Percentiles rank a stretch among this genome's conserved stretches.
phyloP scores from a whole-genome alignment of 2,888 invertebrate species.

The Hartigia nigra region DNA sequence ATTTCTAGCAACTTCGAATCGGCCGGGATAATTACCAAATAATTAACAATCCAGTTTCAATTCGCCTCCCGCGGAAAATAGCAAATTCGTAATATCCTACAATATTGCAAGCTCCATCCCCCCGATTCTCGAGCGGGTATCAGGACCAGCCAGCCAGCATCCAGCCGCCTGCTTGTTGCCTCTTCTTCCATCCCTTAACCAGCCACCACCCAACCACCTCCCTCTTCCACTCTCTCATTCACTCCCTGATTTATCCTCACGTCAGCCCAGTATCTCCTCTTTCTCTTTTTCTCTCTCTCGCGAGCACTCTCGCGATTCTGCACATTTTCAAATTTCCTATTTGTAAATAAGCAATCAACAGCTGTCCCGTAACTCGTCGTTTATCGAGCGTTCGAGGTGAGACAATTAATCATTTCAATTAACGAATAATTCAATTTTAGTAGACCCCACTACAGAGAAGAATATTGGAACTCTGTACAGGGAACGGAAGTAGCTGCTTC shows the following conservation, averaged over 20 bases:
- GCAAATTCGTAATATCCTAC: constrained; percentile 67
- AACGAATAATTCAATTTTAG: constrained; percentile 63
- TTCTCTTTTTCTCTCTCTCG: constrained; percentile 19
- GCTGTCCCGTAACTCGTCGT: constrained; percentile 2
- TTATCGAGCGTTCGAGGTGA: constrained; percentile 48
- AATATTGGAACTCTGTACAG: constrained; percentile 58
- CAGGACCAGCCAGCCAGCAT: constrained; percentile 8
- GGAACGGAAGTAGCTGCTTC: constrained; percentile 47
- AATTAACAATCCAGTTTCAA: constrained; percentile 67
- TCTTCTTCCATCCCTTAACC: background rate
- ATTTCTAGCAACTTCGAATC: constrained; percentile 59
- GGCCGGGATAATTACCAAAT: constrained; percentile 62
- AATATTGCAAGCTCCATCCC: constrained; percentile 54
- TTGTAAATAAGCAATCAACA: constrained; percentile 66
- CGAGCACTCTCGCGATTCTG: constrained; percentile 46
- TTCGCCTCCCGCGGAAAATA: constrained; percentile 63
- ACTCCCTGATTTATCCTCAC: constrained; percentile 17
- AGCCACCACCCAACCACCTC: constrained; percentile 15
- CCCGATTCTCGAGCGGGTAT: background rate
- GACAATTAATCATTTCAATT: constrained; percentile 67
- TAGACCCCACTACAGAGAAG: constrained; percentile 49
- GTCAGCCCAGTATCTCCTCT: constrained; percentile 22
- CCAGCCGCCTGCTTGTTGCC: constrained; percentile 17
- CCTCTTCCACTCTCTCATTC: constrained; percentile 29
- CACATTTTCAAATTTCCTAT: constrained; percentile 67